Conservation (phyloP, 2,797 vertebrate species). For the Sebastes elongatus region DNA sequence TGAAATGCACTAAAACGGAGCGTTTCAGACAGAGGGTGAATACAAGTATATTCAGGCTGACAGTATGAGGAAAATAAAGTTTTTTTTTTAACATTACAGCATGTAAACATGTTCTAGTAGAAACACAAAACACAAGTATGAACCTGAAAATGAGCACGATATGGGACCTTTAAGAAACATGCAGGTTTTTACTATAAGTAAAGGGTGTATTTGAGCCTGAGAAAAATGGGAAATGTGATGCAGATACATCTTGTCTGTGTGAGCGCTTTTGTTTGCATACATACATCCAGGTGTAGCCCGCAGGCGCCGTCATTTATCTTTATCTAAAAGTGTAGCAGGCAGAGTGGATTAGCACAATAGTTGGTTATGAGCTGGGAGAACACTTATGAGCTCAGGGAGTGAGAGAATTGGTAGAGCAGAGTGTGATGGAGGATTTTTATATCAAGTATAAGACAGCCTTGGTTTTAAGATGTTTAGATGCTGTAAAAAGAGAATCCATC, state of each 20-base stretch:
- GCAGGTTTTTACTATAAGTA: background rate
- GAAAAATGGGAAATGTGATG: background rate
- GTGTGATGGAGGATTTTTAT: constrained; percentile 1
- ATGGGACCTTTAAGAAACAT: background rate
- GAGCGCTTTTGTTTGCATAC: constrained; percentile 24
- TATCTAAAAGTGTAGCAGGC: constrained; percentile 12
- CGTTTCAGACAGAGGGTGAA: too few relatives aligned
- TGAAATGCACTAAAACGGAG: too few relatives aligned
- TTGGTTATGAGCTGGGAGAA: constrained; percentile 29
- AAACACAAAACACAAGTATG: too few relatives aligned
- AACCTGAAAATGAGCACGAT: too few relatives aligned
- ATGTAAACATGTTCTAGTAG: too few relatives aligned
- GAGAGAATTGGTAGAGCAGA: constrained; percentile 16
- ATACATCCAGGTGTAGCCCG: background rate
- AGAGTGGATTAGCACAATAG: constrained; percentile 31
- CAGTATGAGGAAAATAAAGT: too few relatives aligned
- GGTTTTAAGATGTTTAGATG: constrained; percentile 13
- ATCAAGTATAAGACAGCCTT: background rate
- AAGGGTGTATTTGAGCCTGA: background rate
- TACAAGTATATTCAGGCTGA: too few relatives aligned
- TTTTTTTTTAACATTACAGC: too few relatives aligned
- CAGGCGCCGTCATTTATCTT: constrained; percentile 28
- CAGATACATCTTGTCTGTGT: background rate
- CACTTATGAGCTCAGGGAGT: constrained; percentile 29
- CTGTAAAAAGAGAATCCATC: constrained; percentile 10